Percentiles rank a stretch among this genome's conserved stretches.
These are phyloP conservation scores for Arctocebus calabarensis DNA, from an alignment of 2,797 vertebrate genomes.

Conservation along the genomic window DNA sequence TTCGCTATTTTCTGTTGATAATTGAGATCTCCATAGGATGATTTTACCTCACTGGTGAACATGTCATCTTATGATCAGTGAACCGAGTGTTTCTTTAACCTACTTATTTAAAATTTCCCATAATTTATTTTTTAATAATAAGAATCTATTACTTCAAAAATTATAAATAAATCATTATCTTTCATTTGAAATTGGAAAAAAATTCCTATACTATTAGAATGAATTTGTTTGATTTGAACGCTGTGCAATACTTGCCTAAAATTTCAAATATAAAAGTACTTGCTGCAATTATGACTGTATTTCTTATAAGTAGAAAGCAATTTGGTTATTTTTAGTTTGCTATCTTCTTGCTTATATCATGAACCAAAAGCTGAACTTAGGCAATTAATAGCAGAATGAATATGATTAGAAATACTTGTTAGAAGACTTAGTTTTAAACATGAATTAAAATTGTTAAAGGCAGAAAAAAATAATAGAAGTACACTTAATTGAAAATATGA, in stretches of 20 bases:
- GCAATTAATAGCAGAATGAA: background rate
- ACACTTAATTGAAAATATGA: background rate
- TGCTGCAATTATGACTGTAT: background rate
- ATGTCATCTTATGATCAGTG: background rate
- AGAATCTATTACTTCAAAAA: constrained; percentile 15
- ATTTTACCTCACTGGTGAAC: background rate
- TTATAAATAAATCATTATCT: background rate
- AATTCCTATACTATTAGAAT: background rate
- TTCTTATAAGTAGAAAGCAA: constrained; percentile 17
- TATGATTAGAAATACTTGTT: background rate
- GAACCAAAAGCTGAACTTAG: constrained; percentile 38
- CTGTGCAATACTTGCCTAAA: background rate
- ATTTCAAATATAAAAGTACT: constrained; percentile 11
- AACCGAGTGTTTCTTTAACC: background rate
- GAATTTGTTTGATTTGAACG: constrained; percentile 52
- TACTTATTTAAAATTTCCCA: background rate
- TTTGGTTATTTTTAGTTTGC: constrained; percentile 13
- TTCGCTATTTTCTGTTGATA: background rate
- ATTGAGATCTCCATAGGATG: background rate
- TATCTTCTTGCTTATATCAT: constrained; percentile 26
- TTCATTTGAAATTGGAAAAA: constrained; percentile 34
- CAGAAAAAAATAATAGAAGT: constrained; percentile 29
- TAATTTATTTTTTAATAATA: background rate
- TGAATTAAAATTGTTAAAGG: background rate
- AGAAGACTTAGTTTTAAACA: background rate